Base-by-base conservation (phyloP, 2,797 vertebrate species). In the Ctenochaetus hawaiiensis region DNA sequence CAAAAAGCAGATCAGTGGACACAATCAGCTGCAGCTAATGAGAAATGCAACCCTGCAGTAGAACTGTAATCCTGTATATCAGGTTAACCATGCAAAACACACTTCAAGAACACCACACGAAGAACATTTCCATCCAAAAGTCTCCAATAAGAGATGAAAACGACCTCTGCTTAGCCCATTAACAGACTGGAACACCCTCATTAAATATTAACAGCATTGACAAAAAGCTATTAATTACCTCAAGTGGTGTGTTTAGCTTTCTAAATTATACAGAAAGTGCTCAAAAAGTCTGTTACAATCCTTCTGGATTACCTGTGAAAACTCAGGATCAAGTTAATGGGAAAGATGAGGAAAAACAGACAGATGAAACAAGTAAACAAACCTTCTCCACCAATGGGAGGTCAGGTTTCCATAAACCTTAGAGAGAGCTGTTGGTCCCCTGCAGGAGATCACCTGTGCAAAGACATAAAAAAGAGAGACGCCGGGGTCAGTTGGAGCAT, bases 351-450 rank as follows among this genome's bases (percentile, higher is more conserved):
- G 16, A 41, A 37, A 26, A 67, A 44, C 2, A 56, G 2, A 61
- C 0, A 10, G 18, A 41, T 63, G 39, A 60, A 41, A 68, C 2
- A 11, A 26, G 1, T 13, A 8, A 1, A 17, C 90, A 86, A 80
- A 93, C 93, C 90, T 91, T 93, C 88, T 91, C 87, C 89, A 81
- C 89, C 85, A 92, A 78, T 41, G 79, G 86, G 86, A 92, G 87
- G 83, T 93, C 92, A 93, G 88, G 87, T 91, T 94, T 91, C 92
- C 92, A 93, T 93, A 91, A 92, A 93, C 80, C 81, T 88, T 14
- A 43, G 75, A 75, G 82, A 85, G 78, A 72, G 78, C 79, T 78
- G 78, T 70, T 58, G 37, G 86, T 91, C 85, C 82, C 89, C 92
- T 88, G 87, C 83, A 87, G 91, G 89, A 91, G 88, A 84, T 91